These are phyloP conservation scores for Rotaria macrura DNA, from an alignment of 2,888 invertebrate genomes.

Conservation along the genomic window DNA sequence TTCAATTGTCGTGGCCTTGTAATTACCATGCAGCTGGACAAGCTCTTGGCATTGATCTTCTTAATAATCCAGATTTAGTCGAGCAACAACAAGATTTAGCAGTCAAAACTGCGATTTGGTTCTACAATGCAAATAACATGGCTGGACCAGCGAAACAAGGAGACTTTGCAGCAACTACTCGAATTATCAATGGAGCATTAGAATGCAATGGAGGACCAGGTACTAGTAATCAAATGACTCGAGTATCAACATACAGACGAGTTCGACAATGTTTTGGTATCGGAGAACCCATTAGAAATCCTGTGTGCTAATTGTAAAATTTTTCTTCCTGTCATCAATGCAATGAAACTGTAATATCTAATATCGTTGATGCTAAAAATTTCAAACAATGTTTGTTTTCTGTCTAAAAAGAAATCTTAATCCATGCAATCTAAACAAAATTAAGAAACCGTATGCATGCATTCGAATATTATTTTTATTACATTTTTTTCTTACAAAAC, in stretches of 20 bases:
- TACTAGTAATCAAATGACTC: neutral
- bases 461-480: too few relatives aligned
- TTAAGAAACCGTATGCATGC: too few relatives aligned
- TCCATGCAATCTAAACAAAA: too few relatives aligned
- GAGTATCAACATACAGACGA: neutral
- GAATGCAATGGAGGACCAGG: slow-evolving; percentile 23
- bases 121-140: slow-evolving; percentile 24
- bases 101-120: slow-evolving; percentile 27
- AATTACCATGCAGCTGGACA: slow-evolving; percentile 26
- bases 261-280: neutral
- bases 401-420: too few relatives aligned
- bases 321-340: neutral
- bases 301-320: neutral
- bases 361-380: too few relatives aligned
- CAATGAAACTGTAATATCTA: neutral
- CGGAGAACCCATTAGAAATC: neutral
- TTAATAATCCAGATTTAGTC: slow-evolving; percentile 29
- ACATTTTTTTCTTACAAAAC: too few relatives aligned
- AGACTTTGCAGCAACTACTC: slow-evolving; percentile 24
- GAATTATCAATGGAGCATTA: slow-evolving; percentile 23
- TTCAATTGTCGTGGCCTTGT: slow-evolving; percentile 26
- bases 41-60: slow-evolving; percentile 21
- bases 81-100: slow-evolving; percentile 15
- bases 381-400: too few relatives aligned
- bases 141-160: slow-evolving; percentile 20